phyloP scores from a whole-genome alignment of 2,113 vertebrate species.

The Pangasianodon gigas region DNA sequence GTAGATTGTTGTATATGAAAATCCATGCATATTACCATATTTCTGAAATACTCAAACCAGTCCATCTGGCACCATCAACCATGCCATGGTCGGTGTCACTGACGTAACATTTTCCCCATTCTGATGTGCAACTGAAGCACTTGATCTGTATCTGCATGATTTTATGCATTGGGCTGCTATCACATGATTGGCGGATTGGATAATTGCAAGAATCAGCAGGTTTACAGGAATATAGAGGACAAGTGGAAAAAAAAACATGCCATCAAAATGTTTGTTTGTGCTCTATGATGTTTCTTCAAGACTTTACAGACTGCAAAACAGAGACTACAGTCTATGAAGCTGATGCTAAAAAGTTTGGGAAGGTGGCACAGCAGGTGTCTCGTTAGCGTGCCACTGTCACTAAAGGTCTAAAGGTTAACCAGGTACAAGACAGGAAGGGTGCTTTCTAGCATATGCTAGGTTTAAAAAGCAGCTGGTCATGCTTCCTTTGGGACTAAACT shows the following conservation, averaged over 20 bases:
- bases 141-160: not conserved
- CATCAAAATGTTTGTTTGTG: not conserved
- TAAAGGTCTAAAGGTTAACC: slow-evolving; percentile 46
- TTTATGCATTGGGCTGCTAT: not conserved
- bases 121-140: not conserved
- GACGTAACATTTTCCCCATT: not conserved
- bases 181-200: not conserved
- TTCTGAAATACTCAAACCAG: not conserved
- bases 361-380: slow-evolving; percentile 21
- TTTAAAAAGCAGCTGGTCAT: slow-evolving; percentile 41
- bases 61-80: not conserved
- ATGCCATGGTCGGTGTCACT: not conserved
- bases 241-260: not conserved
- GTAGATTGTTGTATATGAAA: too few relatives aligned
- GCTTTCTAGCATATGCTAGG: slow-evolving; percentile 40
- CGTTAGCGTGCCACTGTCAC: slow-evolving; percentile 31
- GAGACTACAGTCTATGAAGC: not conserved
- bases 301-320: not conserved
- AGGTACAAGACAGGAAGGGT: slow-evolving; percentile 41
- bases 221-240: not conserved
- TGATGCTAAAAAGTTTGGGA: slow-evolving; percentile 25
- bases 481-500: slow-evolving; percentile 37
- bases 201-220: not conserved
- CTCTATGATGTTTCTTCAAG: not conserved
- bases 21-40: not conserved